Evolutionary conservation across 2,113 vertebrate genomes (phyloP), one percentile per base, ranked within the genome.

Genomic region (Corythoichthys intestinalis): DNA sequence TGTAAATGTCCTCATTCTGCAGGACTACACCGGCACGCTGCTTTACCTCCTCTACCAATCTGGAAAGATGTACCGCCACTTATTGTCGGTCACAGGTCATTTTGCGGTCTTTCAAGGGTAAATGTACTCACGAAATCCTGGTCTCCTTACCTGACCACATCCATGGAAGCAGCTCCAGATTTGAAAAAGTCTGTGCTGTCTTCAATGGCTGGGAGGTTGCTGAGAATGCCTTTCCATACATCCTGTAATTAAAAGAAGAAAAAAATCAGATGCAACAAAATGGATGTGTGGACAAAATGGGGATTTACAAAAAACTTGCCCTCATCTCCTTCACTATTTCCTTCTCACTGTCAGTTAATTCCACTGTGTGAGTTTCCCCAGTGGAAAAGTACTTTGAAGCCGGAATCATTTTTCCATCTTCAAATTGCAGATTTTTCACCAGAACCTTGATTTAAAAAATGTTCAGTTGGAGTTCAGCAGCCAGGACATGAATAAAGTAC

Each of bases 121-220:
- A 53, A 52, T 15, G 20, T 28, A 28, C 20, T 28, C 20, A 28
- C 20, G 20, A 28, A 28, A 28, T 28, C 20, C 7, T 53, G 17
- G 8, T 56, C 3, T 56, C 12, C 56, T 88, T 65, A 96, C 95
- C 95, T 94, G 54, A 96, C 93, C 12, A 96, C 94, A 15, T 96
- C 94, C 92, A 96, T 94, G 0, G 95, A 96, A 0, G 92, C 93
- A 0, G 94, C 95, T 54, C 95, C 95, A 0, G 92, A 93, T 80
- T 96, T 96, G 88, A 96, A 96, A 86, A 96, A 96, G 79, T 96
- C 95, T 0, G 95, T 96, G 53, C 91, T 75, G 72, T 94, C 91
- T 34, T 92, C 89, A 1, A 96, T 81, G 17, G 81, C 80, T 0
- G 76, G 38, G 6, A 95, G 67, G 0, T 91, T 95, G 53, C 92